Conservation (phyloP, 1,140 invertebrate species). For the Caenorhabditis brenneri region DNA sequence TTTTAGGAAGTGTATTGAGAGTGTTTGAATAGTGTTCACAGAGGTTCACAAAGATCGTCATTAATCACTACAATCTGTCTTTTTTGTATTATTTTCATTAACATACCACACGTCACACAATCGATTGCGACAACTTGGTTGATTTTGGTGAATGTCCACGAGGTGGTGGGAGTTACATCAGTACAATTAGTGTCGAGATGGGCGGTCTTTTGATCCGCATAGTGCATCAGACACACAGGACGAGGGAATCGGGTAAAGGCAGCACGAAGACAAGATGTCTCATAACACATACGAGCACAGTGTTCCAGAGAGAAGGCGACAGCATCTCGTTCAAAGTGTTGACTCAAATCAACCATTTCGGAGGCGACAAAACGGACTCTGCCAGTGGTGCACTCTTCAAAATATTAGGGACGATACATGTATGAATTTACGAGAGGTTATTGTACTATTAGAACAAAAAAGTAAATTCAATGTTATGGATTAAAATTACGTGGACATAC, state of each 20-base stretch:
- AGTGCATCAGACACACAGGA: slow-evolving; percentile 66
- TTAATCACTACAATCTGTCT: background rate
- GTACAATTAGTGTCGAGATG: slow-evolving; percentile 42
- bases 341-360: slow-evolving; percentile 58
- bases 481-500: slow-evolving; percentile 47
- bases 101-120: slow-evolving; percentile 63
- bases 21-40: background rate
- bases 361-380: slow-evolving; percentile 60
- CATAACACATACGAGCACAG: slow-evolving; percentile 64
- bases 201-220: slow-evolving; percentile 45
- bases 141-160: slow-evolving; percentile 62
- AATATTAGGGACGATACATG: slow-evolving; percentile 31
- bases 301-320: slow-evolving; percentile 62
- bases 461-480: background rate
- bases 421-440: background rate
- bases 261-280: slow-evolving; percentile 62
- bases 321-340: slow-evolving; percentile 66
- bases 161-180: slow-evolving; percentile 39
- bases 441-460: background rate
- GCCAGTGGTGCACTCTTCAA: slow-evolving; percentile 61
- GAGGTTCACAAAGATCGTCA: background rate
- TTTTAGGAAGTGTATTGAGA: too few species aligned
- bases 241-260: slow-evolving; percentile 71
- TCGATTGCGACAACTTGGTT: slow-evolving; percentile 67
- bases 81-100: background rate